Evolutionary conservation across 2,113 vertebrate species (phyloP), one percentile per base, ranked within the genome.

Genomic region (Amphiprion percula): DNA sequence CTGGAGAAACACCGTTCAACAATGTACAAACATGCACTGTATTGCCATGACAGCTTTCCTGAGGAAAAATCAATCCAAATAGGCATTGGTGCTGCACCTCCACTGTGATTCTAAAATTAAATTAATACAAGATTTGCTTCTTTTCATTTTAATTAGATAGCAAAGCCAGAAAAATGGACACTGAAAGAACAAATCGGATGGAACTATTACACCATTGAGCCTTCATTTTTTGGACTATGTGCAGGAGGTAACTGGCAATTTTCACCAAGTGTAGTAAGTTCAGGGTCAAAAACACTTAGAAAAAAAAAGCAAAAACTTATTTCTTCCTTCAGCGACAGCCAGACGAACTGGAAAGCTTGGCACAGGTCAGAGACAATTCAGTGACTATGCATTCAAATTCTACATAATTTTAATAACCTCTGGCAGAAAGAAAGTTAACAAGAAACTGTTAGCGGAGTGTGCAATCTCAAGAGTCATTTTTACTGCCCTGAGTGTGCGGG

Each of bases 331-430:
- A 69, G 54, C 24, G 67, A 60, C 24, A 68, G 44, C 10, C 56
- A 30, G 30, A 60, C 12, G 59, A 53, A 44, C 14, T 53, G 41
- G 79, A 56, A 72, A 7, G 33, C 19, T 53, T 19, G 44, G 50
- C 41, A 47, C 11, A 41, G 55, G 65, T 80, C 52, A 64, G 66
- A 64, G 0, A 46, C 55, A 62, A 83, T 55, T 47, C 77, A 44
- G 49, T 1, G 56, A 52, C 37, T 17, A 11, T 44, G 61, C 76
- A 54, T 74, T 86, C 37, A 74, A 46, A 63, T 50, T 66, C 59
- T 14, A 59, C 71, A 77, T 74, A 2, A 70, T 85, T 82, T 88
- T 80, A 87, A 83, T 77, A 84, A 86, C 80, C 85, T 83, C 75
- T 84, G 85, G 85, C 74, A 84, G 66, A 63, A 72, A 61, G 58